Percentiles rank a stretch among this genome's conserved stretches.
phyloP scores from a whole-genome alignment of 2,113 vertebrate genomes.

The Pipa parva region DNA sequence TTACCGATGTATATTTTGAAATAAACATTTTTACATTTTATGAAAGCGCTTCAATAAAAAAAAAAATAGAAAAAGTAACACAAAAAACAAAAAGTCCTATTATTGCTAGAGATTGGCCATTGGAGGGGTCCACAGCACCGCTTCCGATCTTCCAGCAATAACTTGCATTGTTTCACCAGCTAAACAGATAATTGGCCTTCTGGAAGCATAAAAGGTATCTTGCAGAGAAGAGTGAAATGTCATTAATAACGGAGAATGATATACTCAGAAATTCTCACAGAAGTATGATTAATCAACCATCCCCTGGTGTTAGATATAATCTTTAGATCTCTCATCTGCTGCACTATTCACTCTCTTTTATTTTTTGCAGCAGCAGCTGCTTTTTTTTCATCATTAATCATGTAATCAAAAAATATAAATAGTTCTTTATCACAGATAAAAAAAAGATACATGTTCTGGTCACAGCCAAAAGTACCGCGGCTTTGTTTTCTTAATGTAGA shows the following conservation, averaged over 20 bases:
- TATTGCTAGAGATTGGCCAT: constrained; percentile 43
- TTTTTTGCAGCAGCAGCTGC: constrained; percentile 58
- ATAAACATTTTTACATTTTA: too few relatives aligned
- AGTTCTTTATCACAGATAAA: constrained; percentile 66
- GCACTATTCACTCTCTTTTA: constrained; percentile 64
- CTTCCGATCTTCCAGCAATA: constrained; percentile 45
- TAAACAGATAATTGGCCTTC: constrained; percentile 81
- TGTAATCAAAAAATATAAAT: constrained; percentile 44
- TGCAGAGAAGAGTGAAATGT: constrained; percentile 70
- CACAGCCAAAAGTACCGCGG: too few relatives aligned
- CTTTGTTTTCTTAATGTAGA: too few relatives aligned
- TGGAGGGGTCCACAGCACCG: constrained; percentile 34
- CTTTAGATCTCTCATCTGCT: constrained; percentile 64
- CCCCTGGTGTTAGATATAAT: constrained; percentile 71
- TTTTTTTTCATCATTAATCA: constrained; percentile 70
- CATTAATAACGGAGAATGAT: constrained; percentile 80
- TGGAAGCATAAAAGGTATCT: constrained; percentile 76
- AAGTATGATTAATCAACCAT: constrained; percentile 80
- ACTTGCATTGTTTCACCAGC: constrained; percentile 72
- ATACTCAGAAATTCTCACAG: constrained; percentile 73
- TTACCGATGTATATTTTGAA: too few relatives aligned
- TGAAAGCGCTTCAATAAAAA: too few relatives aligned
- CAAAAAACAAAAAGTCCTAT: constrained; percentile 5
- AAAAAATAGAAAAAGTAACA: too few relatives aligned
- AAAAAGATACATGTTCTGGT: constrained; percentile 46